Base-by-base conservation (phyloP, 1,140 invertebrate genomes). In the Vanessa tameamea region DNA sequence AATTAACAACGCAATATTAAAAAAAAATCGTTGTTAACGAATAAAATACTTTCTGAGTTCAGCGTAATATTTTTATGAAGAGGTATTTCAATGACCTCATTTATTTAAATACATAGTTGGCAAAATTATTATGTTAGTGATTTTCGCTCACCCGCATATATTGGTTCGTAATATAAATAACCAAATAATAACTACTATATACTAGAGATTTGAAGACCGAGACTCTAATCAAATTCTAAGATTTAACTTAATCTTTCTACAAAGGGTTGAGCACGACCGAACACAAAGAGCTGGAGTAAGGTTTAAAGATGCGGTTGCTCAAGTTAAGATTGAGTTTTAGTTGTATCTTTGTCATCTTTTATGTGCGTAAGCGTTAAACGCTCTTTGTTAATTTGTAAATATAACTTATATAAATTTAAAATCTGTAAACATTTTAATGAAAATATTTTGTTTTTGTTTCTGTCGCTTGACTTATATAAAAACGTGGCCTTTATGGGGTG, bases 151-250 rank as follows among this genome's bases (percentile, higher is more conserved):
- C 48, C 51, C 51, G 63, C 31, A 15, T 47, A 37, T 50, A 59
- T 66, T 47, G 11, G 31, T 57, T 65, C 63, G 37, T 70, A 12
- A 47, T 14, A 9, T 72, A 72, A 72, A 72, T 64, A 72, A 72
- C 48, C 64, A 50, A 23, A 61, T 61, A 69, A 47, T 69, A 26
- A 59, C 55, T 31, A 65, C 47, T 51, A 66, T 20, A 20, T 31
- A 66, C 64, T 66, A 53, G 26, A 61, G 43, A 51, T 64, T 72
- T 59, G 26, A 31, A 3, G 26, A 65, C 37, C 63, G 31, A 53
- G 50, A 72, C 37, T 73, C 43, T 64, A 55, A 69, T 73, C 47
- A 73, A 57, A 69, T 69, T 69, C 47, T 59, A 69, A 61, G 57
- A 61, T 12, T 67, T 67, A 67, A 73, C 57, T 73, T 47, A 72